Evolutionary conservation across 2,888 invertebrate genomes (phyloP).

Genomic region (Micoletzkya japonica): DNA sequence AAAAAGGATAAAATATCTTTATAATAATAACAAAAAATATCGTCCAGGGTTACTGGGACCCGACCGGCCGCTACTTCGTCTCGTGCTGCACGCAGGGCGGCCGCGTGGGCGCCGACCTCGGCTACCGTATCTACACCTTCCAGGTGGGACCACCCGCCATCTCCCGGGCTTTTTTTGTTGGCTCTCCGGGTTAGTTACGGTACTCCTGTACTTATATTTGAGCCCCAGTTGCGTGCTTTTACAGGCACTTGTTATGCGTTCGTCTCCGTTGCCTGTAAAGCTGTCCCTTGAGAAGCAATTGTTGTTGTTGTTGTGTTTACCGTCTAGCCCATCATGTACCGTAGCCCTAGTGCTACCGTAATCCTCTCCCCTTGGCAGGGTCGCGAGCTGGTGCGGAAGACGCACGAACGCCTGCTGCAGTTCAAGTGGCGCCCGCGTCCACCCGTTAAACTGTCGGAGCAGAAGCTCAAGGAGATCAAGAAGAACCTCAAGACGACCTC

Average conservation of each 20-base stretch:
- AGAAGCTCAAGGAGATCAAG: slow-evolving; percentile 85
- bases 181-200: not conserved
- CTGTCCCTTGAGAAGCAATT: too few relatives aligned
- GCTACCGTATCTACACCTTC: slow-evolving; percentile 97
- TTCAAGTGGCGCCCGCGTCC: slow-evolving; percentile 94
- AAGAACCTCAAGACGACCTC: slow-evolving; percentile 97
- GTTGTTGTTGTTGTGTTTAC: too few relatives aligned
- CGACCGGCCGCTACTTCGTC: slow-evolving; percentile 93
- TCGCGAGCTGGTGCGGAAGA: slow-evolving; percentile 76
- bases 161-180: not conserved
- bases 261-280: too few relatives aligned
- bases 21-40: not conserved
- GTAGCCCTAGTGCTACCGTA: not conserved
- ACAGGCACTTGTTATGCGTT: too few relatives aligned
- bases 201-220: not conserved
- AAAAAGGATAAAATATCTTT: too few relatives aligned
- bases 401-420: slow-evolving; percentile 89
- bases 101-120: slow-evolving; percentile 72
- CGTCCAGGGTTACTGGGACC: slow-evolving; percentile 98
- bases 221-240: not conserved
- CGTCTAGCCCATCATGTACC: not conserved
- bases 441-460: slow-evolving; percentile 79
- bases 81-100: slow-evolving; percentile 91
- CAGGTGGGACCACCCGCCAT: slow-evolving; percentile 70
- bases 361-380: slow-evolving; percentile 35